Percentiles rank a stretch among this genome's conserved stretches.
These are phyloP conservation scores for Thymelicus sylvestris DNA, from an alignment of 2,888 invertebrate genomes.

Conservation along the genomic window DNA sequence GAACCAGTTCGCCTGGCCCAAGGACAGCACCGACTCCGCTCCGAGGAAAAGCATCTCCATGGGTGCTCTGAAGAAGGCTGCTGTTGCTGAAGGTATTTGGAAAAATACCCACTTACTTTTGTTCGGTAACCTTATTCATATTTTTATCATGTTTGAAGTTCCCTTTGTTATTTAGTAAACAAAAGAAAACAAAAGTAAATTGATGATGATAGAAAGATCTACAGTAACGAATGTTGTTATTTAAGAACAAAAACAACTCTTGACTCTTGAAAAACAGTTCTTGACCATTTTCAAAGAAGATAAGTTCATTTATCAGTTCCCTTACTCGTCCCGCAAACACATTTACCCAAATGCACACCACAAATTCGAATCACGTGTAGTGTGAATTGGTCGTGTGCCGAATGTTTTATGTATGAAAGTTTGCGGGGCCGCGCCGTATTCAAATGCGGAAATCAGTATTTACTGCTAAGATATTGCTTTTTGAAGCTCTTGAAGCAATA, in stretches of 20 bases:
- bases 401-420: conserved; percentile 38
- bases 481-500: too few relatives aligned
- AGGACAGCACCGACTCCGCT: conserved; percentile 81
- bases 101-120: background rate
- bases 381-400: conserved; percentile 22
- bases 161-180: too few relatives aligned
- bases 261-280: too few relatives aligned
- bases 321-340: conserved; percentile 25
- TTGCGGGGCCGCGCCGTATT: conserved; percentile 9
- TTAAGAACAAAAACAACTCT: background rate
- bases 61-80: conserved; percentile 92
- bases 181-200: too few relatives aligned
- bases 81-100: conserved; percentile 83
- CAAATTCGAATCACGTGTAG: conserved; percentile 24
- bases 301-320: conserved; percentile 16
- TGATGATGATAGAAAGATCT: too few relatives aligned
- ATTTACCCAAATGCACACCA: conserved; percentile 25
- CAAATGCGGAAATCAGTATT: conserved; percentile 4
- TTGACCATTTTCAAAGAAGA: background rate
- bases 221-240: too few relatives aligned
- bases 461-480: background rate
- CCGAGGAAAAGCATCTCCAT: conserved; percentile 94
- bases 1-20: conserved; percentile 95
- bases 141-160: too few relatives aligned
- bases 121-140: too few relatives aligned